Percentiles rank a stretch among this genome's conserved stretches.
Conservation (phyloP, 2,113 vertebrate species). For the Brachyhypopomus occidentalis region DNA sequence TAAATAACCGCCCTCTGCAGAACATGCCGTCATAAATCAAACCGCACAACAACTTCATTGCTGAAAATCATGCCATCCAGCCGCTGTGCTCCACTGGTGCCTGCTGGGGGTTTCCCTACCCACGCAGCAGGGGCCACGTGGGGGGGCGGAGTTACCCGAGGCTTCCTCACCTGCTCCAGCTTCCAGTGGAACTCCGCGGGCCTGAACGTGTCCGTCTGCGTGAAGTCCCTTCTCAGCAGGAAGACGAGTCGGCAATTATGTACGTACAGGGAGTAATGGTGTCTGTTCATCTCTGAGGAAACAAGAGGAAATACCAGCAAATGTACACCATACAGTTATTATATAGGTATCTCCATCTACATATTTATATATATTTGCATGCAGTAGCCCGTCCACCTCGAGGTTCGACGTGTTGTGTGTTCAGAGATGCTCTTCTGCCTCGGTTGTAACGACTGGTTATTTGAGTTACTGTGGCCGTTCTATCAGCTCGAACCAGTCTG, state of each 20-base stretch:
- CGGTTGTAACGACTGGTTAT: too few species aligned
- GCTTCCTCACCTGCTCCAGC: constrained; percentile 87
- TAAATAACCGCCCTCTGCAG: background rate
- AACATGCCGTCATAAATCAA: background rate
- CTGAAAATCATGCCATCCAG: too few species aligned
- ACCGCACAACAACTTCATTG: background rate
- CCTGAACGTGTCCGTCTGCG: constrained; percentile 90
- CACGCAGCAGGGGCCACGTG: too few species aligned
- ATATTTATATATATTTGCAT: too few species aligned
- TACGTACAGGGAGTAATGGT: constrained; percentile 93
- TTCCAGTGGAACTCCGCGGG: constrained; percentile 98
- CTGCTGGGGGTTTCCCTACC: too few species aligned
- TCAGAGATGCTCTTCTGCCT: too few species aligned
- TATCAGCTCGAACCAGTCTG: too few species aligned
- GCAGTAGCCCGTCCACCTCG: too few species aligned
- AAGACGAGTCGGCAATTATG: constrained; percentile 97
- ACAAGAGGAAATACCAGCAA: constrained; percentile 24
- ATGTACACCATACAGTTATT: background rate
- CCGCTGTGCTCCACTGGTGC: too few species aligned
- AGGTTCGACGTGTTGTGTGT: too few species aligned
- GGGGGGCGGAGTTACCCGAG: background rate
- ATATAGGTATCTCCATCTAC: background rate
- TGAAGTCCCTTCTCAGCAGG: constrained; percentile 90
- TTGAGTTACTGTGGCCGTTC: too few species aligned
- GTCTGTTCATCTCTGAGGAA: constrained; percentile 92